Base-by-base conservation (phyloP, 2,113 vertebrate genomes). In the Anguilla japonica region DNA sequence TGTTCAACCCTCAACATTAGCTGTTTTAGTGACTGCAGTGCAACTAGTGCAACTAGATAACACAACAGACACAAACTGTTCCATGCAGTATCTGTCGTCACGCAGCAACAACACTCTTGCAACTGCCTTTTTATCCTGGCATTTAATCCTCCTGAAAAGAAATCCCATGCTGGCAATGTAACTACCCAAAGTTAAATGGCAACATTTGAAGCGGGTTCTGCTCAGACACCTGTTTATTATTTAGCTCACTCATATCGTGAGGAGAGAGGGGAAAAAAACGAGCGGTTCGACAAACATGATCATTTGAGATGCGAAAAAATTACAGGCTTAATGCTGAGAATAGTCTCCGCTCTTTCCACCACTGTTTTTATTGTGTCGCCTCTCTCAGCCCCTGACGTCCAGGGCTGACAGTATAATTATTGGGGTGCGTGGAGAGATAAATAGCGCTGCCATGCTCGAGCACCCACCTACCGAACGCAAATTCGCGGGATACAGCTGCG, bases 321-420 rank as follows among this genome's bases (percentile, higher is more conserved):
- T 96, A 96, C 90, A 97, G 95, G 92, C 94, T 96, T 96, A 92
- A 91, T 89, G 90, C 84, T 87, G 92, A 88, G 82, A 94, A 95
- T 92, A 95, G 91, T 95, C 92, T 94, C 89, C 29, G 82, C 87
- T 95, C 92, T 94, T 95, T 95, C 93, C 94, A 92, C 91, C 89
- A 89, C 91, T 94, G 90, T 91, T 96, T 93, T 96, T 94, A 94
- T 93, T 92, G 94, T 95, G 93, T 93, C 90, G 87, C 87, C 93
- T 90, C 93, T 93, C 90, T 93, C 92, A 90, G 84, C 92, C 91
- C 89, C 91, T 95, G 94, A 95, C 88, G 93, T 94, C 91, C 89
- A 22, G 40, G 89, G 91, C 90, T 96, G 96, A 95, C 96, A 96
- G 92, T 93, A 91, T 97, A 97, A 98, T 98, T 97, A 97, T 91